A percentile compares a stretch with the other conserved stretches of the same genome.
Conservation (phyloP, 2,888 invertebrate genomes). For the Drosophila lacicola region DNA sequence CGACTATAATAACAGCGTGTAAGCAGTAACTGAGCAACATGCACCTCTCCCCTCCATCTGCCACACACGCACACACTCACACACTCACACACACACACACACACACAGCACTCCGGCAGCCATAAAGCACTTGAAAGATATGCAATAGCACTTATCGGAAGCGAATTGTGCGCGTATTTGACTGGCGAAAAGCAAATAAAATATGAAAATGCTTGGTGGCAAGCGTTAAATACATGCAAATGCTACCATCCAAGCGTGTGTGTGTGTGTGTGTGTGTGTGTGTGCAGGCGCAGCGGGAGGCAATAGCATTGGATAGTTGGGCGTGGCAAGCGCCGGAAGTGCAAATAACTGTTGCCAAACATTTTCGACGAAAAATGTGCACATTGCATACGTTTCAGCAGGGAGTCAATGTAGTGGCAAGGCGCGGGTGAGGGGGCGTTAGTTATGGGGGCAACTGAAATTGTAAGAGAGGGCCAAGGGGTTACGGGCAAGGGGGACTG, state of each 20-base stretch:
- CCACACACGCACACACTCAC: no score
- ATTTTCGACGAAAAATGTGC: conserved; percentile 73
- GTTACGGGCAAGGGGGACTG: background rate
- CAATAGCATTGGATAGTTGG: conserved; percentile 10
- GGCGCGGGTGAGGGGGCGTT: background rate
- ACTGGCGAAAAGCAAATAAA: conserved; percentile 59
- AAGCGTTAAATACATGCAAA: conserved; percentile 68
- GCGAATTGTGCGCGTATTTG: conserved; percentile 38
- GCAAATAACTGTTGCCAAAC: conserved; percentile 80
- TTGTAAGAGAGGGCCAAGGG: background rate
- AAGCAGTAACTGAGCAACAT: conserved; percentile 19
- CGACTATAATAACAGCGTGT: conserved; percentile 30
- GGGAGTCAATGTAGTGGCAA: conserved; percentile 1
- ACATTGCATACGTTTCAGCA: conserved; percentile 62
- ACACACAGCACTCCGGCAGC: background rate
- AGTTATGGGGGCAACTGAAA: conserved; percentile 13
- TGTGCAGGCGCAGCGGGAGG: background rate
- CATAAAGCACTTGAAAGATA: conserved; percentile 48
- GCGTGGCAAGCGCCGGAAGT: conserved; percentile 59
- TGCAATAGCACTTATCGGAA: conserved; percentile 45
- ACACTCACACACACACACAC: no score
- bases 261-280: background rate
- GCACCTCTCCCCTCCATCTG: background rate
- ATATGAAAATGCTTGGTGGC: conserved; percentile 67
- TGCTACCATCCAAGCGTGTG: conserved; percentile 34